Evolutionary conservation across 2,797 vertebrate species (phyloP), one percentile per base, ranked within the genome.

Genomic region (Nannoperca obscura): DNA sequence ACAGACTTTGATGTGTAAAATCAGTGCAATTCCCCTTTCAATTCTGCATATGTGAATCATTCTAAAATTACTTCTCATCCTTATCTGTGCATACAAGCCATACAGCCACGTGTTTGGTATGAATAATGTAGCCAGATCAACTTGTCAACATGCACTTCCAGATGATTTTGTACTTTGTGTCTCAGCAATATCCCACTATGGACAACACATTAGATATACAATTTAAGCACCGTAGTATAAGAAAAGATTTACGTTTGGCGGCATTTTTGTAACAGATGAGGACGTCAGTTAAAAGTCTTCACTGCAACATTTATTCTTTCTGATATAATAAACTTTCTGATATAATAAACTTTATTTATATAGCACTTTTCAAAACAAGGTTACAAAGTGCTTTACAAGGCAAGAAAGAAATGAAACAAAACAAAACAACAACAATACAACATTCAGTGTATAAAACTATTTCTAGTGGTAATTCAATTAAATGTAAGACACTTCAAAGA

Each of bases 1-100:
- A 78, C n/a, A 59, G 38, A 53, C 55, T 54, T 14, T 57, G 22
- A 49, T 38, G 11, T 70, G 52, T 17, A 47, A 47, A 54, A 63
- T 22, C 2, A 0, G 13, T 24, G 24, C 15, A 34, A 38, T 22
- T 67, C 8, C 19, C 34, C 17, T 44, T 34, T 53, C 30, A 58
- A 61, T 34, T 24, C 22, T 62, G 32, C 14, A 22, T 8, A n/a
- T 13, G 2, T 27, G 19, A 57, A 20, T 71, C 54, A 44, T 15
- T 55, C 20, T 6, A 49, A 50, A 38, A 50, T 44, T 2, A 32
- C 4, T 62, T 24, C 4, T 42, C 13, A 46, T 27, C 6, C 19
- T 22, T 22, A 53, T 15, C 27, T 42, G 4, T 66, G 15, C 0
- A 1, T n/a, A 34, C 0, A 55, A 38, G 15, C n/a, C 36, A 47